phyloP scores from a whole-genome alignment of 2,888 invertebrate species.

The Epiblema foenella region DNA sequence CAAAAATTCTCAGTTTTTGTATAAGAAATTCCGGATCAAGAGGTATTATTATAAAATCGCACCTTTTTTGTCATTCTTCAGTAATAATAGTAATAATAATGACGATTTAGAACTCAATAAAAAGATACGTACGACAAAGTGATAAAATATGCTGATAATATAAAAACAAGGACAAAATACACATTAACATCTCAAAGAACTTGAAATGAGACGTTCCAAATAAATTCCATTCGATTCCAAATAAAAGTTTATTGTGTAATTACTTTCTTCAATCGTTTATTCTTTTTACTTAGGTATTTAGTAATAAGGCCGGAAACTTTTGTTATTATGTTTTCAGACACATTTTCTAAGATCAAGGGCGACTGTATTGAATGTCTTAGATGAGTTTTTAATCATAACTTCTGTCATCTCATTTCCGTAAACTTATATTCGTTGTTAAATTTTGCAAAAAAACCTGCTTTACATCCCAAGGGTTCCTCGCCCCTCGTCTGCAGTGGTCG shows the following conservation, averaged over 20 bases:
- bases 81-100: too few relatives aligned
- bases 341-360: conserved; percentile 1
- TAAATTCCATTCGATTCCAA: conserved; percentile 4
- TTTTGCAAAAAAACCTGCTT: conserved; percentile 29
- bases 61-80: too few relatives aligned
- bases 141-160: neutral
- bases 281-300: conserved; percentile 7
- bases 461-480: conserved; percentile 30
- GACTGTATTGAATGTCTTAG: conserved; percentile 1
- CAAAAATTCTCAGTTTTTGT: neutral
- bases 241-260: conserved; percentile 22
- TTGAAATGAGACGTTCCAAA: neutral
- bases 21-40: neutral
- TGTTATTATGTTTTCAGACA: conserved; percentile 11
- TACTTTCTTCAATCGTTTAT: conserved; percentile 9
- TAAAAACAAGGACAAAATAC: neutral
- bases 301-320: conserved; percentile 1
- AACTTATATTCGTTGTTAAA: conserved; percentile 25
- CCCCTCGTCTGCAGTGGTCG: conserved; percentile 31
- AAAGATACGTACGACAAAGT: neutral
- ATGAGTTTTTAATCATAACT: conserved; percentile 27
- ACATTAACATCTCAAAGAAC: neutral
- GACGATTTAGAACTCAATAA: neutral
- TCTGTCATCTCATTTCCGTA: conserved; percentile 16
- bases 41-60: too few relatives aligned